Evolutionary conservation across 2,113 vertebrate species (phyloP), one percentile per base, ranked within the genome.

Genomic region (Pollachius pollachius): DNA sequence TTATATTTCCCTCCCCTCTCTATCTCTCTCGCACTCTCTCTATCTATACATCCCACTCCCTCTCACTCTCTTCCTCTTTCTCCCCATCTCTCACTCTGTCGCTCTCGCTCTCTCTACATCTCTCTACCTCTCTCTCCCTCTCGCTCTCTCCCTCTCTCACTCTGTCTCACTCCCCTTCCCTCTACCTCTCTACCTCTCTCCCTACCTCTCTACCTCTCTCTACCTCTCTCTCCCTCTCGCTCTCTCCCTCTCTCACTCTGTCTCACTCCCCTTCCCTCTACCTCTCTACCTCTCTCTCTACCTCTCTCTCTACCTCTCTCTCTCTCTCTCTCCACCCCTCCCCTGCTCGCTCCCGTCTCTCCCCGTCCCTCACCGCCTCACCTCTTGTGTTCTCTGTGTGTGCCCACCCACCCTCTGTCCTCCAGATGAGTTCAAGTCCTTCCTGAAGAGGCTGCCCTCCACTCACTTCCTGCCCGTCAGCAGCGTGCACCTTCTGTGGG

Each of bases 401-500:
- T 48, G 41, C 9, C 41, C 41, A 2, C 7, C 11, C 41, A 9
- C n/a, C 88, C 67, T 64, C 48, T 67, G 57, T 71, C 54, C 56
- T 19, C 18, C 81, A 99, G 97, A 98, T 87, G 97, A 99, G 83
- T 99, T 99, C 85, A 99, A 98, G 88, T 98, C 96, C 13, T 99
- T 97, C 79, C 94, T 99, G 93, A 98, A 97, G 89, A 95, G 94
- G 82, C 91, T 99, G 85, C 97, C 97, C 79, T 96, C 93, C 84
- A 97, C 96, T 83, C 97, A 98, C 89, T 99, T 99, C 87, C 91
- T 99, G 85, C 97, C 95, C 34, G 96, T 99, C 66, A 95, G 95
- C 87, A 98, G 95, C 77, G 97, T 99, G 81, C 97, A 99, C 87
- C 95, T 98, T 85, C 94, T 98, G 77, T 99, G 97, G 97, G 97